Base-by-base conservation (phyloP, 2,888 invertebrate genomes). In the Himalopsyche kuldschensis region DNA sequence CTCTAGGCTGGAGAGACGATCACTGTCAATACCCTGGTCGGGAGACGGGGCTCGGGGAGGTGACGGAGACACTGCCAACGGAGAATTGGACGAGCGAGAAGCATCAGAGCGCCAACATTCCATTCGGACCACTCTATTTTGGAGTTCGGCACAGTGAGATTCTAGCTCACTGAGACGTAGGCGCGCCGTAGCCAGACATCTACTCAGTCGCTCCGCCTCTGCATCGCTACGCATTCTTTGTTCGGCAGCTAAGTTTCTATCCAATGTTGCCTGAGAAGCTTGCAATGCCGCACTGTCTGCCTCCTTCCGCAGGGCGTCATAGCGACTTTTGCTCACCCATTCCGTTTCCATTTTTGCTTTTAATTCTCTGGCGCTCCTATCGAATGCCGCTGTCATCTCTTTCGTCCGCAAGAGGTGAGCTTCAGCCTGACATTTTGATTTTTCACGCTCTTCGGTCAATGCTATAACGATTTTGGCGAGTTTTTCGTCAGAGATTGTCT, bases 21-120 rank as follows among this genome's bases (percentile, higher is more conserved):
- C 97, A 88, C 97, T 97, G 88, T 97, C 97, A 86, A 97, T 97
- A n/a, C 97, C 97, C 88, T 97, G 93, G 90, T 97, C 97, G 0
- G 97, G 97, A 0, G 97, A 97, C 0, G 95, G 91, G 3, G 92
- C 90, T 32, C 92, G 88, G n/a, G 82, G 84, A 4, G 81, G 75
- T 4, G 81, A 78, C 30, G 78, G 75, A 4, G 78, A 63, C 20
- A 27, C 75, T 15, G 46, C 78, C 8, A n/a, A 20, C 27, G 78
- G 78, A 83, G 87, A 85, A 31, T 85, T 86, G n/a, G 87, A 87
- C 20, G 87, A 80, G 20, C 82, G 79, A 24, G 55, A 55, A n/a
- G 47, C 27, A 11, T 88, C 87, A 31, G 79, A 76, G 17, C 87
- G 87, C 27, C 81, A 85, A 4, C 88, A 85, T 83, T 88, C 88